Evolutionary conservation across 2,888 invertebrate species (phyloP).

Genomic region (Heteromyza rotundicornis): DNA sequence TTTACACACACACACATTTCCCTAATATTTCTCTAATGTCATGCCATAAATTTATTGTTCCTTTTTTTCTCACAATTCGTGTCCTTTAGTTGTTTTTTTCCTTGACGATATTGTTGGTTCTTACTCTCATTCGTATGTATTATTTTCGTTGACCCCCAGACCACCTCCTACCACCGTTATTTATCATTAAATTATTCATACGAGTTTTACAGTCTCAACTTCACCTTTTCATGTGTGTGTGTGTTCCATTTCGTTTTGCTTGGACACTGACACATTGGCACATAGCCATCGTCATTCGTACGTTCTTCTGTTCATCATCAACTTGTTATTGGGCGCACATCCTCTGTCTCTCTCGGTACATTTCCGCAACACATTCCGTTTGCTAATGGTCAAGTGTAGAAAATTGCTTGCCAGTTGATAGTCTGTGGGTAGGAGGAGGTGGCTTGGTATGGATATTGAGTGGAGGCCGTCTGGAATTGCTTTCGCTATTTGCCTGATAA

Average conservation of each 20-base stretch:
- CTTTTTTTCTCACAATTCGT: slow-evolving; percentile 25
- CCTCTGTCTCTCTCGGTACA: not conserved
- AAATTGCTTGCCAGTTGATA: slow-evolving; percentile 53
- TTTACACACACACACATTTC: slow-evolving; percentile 39
- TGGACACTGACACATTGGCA: slow-evolving; percentile 1
- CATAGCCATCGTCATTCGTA: not conserved
- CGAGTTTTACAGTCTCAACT: slow-evolving; percentile 56
- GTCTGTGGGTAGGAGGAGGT: not conserved
- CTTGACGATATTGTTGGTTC: not conserved
- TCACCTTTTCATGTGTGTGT: slow-evolving; percentile 47
- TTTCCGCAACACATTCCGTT: slow-evolving; percentile 22
- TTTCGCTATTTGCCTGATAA: slow-evolving; percentile 38
- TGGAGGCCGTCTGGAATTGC: not conserved
- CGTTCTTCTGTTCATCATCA: not conserved
- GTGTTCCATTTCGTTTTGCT: not conserved
- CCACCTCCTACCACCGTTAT: not conserved
- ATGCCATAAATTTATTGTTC: slow-evolving; percentile 50
- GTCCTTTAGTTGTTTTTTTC: not conserved
- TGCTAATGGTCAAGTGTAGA: slow-evolving; percentile 54
- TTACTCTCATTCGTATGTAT: too few relatives aligned
- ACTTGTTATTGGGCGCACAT: not conserved
- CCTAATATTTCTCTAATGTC: slow-evolving; percentile 33
- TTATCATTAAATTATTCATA: slow-evolving; percentile 47
- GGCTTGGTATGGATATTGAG: not conserved
- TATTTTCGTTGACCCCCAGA: not conserved